Base-by-base conservation (phyloP, 2,888 invertebrate genomes). In the Pristionchus arcanus region DNA sequence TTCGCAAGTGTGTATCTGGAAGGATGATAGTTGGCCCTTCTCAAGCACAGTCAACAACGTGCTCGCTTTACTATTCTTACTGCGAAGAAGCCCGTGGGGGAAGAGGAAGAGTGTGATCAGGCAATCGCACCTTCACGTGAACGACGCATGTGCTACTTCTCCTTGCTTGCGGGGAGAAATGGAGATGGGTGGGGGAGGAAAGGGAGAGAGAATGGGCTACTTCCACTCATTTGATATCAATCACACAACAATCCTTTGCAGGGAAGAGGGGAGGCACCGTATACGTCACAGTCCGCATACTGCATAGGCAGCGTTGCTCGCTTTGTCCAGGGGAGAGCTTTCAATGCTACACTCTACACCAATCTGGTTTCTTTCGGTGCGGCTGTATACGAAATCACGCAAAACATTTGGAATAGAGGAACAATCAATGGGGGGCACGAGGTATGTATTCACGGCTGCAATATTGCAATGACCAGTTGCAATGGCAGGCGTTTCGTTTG, bases 61-160 rank as follows among this genome's bases (percentile, higher is more conserved):
- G 37, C 42, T 34, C n/a, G 81, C 81, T 81, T 28, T 81, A 81
- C 81, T 81, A 81, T 42, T 81, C 81, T 81, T 81, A 81, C 81
- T 81, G 81, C 81, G 49, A 81, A 34, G 34, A 34, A 81, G 37
- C 74, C 81, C 49, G n/a, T n/a, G n/a, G 77, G 74, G n/a, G 34
- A 3, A 19, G 49, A 77, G 42, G 21, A 28, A 68, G 68, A 68
- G 28, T 31, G 74, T 77, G 74, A 81, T 49, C 81, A 81, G 31
- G 34, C 31, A 13, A 71, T 81, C 49, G 81, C 81, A 49, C 53
- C 42, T 81, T 53, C 81, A 81, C 81, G 81, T 81, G 81, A 49
- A 28, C 81, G 28, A 15, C 42, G 49, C 81, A 81, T 81, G 81
- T 53, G 15, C 49, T n/a, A 9, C 42, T 49, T 13, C 42, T 49